These are phyloP conservation scores for Ophioninae sp. DNA, from an alignment of 2,888 invertebrate species.

Conservation along the genomic window DNA sequence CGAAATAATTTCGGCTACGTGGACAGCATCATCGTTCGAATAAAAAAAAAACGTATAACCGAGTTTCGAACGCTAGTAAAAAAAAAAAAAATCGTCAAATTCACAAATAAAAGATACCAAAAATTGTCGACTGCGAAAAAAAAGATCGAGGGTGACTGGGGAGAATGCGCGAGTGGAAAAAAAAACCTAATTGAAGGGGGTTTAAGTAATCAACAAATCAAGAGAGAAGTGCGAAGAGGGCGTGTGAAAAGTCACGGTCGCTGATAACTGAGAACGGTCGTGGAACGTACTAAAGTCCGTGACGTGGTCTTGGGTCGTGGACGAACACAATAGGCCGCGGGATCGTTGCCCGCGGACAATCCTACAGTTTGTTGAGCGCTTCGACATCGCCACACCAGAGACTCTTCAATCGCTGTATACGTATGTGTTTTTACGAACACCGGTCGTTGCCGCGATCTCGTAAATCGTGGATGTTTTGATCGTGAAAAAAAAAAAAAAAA, in stretches of 20 bases:
- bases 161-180: slow-evolving; percentile 1
- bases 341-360: slow-evolving; percentile 55
- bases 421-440: background rate
- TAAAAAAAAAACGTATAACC: background rate
- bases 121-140: background rate
- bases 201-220: background rate
- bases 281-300: slow-evolving; percentile 25
- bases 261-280: slow-evolving; percentile 48
- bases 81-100: background rate
- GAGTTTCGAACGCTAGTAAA: background rate
- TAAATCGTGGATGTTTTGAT: background rate
- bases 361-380: slow-evolving; percentile 18
- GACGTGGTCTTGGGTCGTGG: slow-evolving; percentile 4
- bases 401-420: background rate
- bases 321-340: slow-evolving; percentile 39
- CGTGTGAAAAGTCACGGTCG: slow-evolving; percentile 21
- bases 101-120: background rate
- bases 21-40: slow-evolving; percentile 4
- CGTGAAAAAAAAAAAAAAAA: background rate
- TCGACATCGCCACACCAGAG: background rate
- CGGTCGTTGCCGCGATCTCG: background rate
- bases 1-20: background rate
- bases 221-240: slow-evolving; percentile 19
- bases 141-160: background rate
- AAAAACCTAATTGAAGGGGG: slow-evolving; percentile 8